These are phyloP conservation scores for Dermochelys coriacea DNA, from an alignment of 2,797 vertebrate genomes.

Conservation along the genomic window DNA sequence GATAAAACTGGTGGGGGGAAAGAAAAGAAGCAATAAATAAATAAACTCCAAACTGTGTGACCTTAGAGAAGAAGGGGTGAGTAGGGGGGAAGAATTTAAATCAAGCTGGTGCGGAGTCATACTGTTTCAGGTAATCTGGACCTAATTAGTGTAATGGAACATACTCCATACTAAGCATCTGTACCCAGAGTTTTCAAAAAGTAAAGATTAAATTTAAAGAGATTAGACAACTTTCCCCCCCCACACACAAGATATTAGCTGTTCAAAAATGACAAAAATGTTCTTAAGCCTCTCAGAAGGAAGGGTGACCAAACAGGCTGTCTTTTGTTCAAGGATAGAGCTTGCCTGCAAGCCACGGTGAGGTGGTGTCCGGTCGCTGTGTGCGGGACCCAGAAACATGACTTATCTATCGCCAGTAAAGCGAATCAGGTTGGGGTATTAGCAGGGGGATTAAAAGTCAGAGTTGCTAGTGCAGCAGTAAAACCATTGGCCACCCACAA, in stretches of 20 bases:
- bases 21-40: conserved; percentile 15
- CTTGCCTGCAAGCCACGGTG: conserved; percentile 73
- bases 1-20: background rate
- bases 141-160: conserved; percentile 89
- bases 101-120: conserved; percentile 11
- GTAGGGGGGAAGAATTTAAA: background rate
- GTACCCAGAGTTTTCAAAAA: conserved; percentile 84
- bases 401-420: conserved; percentile 82
- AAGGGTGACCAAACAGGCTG: conserved; percentile 86
- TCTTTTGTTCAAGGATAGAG: conserved; percentile 88
- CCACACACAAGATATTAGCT: conserved; percentile 96
- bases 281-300: conserved; percentile 92
- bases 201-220: conserved; percentile 93
- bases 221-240: conserved; percentile 92
- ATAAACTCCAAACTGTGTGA: background rate
- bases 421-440: conserved; percentile 79
- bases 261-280: conserved; percentile 99
- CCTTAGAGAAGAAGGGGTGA: background rate
- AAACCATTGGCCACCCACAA: conserved; percentile 83
- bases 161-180: conserved; percentile 83
- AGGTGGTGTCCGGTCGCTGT: conserved; percentile 78
- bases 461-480: conserved; percentile 75
- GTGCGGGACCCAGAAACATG: conserved; percentile 81
- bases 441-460: conserved; percentile 81
- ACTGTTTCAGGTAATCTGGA: conserved; percentile 76